phyloP scores from a whole-genome alignment of 2,888 invertebrate genomes.

The Onchidella celtica region DNA sequence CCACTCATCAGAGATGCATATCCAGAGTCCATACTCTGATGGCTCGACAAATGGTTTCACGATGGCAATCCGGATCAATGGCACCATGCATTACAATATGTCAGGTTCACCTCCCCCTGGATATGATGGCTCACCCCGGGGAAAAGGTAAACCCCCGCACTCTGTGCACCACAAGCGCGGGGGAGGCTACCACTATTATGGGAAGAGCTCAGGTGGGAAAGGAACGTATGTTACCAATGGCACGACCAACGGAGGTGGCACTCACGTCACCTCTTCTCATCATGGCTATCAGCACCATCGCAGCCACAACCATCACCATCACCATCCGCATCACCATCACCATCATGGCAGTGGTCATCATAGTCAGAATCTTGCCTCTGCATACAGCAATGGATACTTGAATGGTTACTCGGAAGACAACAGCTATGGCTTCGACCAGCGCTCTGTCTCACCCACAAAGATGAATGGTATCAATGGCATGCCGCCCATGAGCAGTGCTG shows the following conservation, averaged over 20 bases:
- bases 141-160: constrained; percentile 38
- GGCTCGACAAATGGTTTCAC: constrained; percentile 41
- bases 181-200: constrained; percentile 45
- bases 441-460: constrained; percentile 42
- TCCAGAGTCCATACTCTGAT: constrained; percentile 35
- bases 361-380: constrained; percentile 12
- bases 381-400: constrained; percentile 48
- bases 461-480: constrained; percentile 32
- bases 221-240: constrained; percentile 37
- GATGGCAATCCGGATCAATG: constrained; percentile 46
- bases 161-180: constrained; percentile 39
- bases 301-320: constrained; percentile 35
- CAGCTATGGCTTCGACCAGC: constrained; percentile 44
- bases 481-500: constrained; percentile 24
- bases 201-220: constrained; percentile 45
- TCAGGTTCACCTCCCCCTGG: constrained; percentile 37
- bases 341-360: constrained; percentile 19
- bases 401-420: constrained; percentile 45
- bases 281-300: constrained; percentile 38
- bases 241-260: not conserved
- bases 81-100: constrained; percentile 44
- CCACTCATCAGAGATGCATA: constrained; percentile 47
- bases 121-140: constrained; percentile 46
- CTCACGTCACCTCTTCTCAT: constrained; percentile 23
- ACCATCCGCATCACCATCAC: constrained; percentile 40